Conservation (phyloP, 2,113 vertebrate species). For the Pleuronectes platessa region DNA sequence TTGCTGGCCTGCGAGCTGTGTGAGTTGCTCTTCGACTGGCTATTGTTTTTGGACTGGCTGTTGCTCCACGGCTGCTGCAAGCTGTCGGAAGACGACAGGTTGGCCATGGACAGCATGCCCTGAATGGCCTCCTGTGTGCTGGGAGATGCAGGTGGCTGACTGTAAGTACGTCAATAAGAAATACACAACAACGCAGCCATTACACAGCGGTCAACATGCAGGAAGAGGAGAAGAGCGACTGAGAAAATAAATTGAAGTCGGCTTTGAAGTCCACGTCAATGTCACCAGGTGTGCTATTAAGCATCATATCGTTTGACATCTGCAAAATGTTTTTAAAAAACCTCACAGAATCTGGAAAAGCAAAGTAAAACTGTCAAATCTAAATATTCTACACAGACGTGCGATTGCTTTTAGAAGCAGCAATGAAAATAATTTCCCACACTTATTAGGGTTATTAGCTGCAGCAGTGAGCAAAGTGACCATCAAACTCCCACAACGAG, state of each 20-base stretch:
- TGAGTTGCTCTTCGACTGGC: constrained; percentile 86
- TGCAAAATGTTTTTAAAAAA: not conserved
- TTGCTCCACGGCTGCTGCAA: constrained; percentile 90
- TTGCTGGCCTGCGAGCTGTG: constrained; percentile 83
- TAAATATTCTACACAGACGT: not conserved
- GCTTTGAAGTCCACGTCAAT: not conserved
- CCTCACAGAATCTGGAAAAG: not conserved
- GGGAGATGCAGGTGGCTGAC: constrained; percentile 98
- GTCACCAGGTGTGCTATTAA: constrained; percentile 4
- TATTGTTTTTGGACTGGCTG: constrained; percentile 87
- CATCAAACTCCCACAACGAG: constrained; percentile 28
- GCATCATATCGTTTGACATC: not conserved
- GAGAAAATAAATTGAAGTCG: constrained; percentile 21
- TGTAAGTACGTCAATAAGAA: constrained; percentile 83
- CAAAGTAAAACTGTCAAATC: constrained; percentile 8
- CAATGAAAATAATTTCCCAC: constrained; percentile 34
- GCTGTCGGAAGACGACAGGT: constrained; percentile 95
- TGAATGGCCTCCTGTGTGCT: constrained; percentile 99
- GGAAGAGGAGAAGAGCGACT: constrained; percentile 53
- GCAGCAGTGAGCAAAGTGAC: constrained; percentile 48
- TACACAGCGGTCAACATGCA: constrained; percentile 69
- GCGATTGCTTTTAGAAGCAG: constrained; percentile 37
- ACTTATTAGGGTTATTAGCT: constrained; percentile 59
- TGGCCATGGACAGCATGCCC: constrained; percentile 99
- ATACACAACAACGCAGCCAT: constrained; percentile 80